Evolutionary conservation across 2,888 invertebrate species (phyloP).

Genomic region (Nomada ruficornis): DNA sequence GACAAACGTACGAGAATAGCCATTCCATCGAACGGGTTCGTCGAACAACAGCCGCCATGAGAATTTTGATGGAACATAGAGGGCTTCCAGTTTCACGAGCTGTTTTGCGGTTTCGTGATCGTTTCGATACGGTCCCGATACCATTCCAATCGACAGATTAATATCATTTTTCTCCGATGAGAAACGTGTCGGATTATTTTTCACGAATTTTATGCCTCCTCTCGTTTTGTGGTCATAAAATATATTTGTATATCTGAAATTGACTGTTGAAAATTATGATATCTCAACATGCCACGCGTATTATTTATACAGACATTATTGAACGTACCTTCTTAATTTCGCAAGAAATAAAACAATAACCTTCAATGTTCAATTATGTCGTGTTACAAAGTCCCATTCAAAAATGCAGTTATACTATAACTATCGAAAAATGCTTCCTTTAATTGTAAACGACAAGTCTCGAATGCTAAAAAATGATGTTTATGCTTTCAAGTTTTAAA

Average conservation of each 20-base stretch:
- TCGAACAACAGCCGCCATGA: conserved; percentile 8
- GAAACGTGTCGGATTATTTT: background rate
- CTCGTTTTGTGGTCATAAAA: background rate
- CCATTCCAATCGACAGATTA: background rate
- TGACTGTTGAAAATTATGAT: background rate
- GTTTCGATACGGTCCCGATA: background rate
- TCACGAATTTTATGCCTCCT: background rate
- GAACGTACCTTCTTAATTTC: too few species aligned
- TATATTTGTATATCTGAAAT: background rate
- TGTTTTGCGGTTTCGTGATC: background rate
- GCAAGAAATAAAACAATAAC: too few species aligned
- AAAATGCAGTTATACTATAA: too few species aligned
- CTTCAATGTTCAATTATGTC: too few species aligned
- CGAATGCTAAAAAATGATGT: too few species aligned
- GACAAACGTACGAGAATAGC: conserved; percentile 30
- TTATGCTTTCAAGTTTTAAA: too few species aligned
- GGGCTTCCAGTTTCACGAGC: background rate
- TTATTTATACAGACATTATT: too few species aligned
- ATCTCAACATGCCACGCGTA: too few species aligned
- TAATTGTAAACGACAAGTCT: too few species aligned
- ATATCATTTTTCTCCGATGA: background rate
- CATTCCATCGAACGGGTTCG: conserved; percentile 17
- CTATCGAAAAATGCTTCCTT: too few species aligned
- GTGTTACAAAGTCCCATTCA: too few species aligned
- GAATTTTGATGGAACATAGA: conserved; percentile 6